These are phyloP conservation scores for Hermaeophaga mercurialis DNA, from an alignment of 2,888 invertebrate species.

Conservation along the genomic window DNA sequence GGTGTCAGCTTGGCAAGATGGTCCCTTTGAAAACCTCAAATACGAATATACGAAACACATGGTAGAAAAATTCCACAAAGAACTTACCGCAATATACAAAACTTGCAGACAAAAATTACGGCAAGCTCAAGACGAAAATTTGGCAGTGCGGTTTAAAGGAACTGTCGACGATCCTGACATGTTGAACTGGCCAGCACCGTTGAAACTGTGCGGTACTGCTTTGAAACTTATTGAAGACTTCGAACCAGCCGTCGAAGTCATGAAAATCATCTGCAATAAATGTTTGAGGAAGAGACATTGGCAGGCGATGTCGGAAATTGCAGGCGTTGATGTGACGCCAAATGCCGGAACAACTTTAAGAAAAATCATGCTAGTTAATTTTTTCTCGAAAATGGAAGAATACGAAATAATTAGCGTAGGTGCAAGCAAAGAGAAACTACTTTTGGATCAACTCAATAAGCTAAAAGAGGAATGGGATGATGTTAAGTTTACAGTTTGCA, in stretches of 20 bases:
- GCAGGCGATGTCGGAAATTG: slow-evolving; percentile 80
- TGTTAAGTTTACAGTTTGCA: slow-evolving; percentile 68
- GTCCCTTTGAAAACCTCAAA: slow-evolving; percentile 84
- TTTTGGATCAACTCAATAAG: slow-evolving; percentile 73
- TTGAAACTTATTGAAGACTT: slow-evolving; percentile 69
- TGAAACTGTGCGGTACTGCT: slow-evolving; percentile 73
- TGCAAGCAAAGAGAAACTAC: slow-evolving; percentile 75
- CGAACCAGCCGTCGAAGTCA: slow-evolving; percentile 78
- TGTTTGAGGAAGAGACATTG: slow-evolving; percentile 81
- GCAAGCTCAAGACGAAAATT: slow-evolving; percentile 74
- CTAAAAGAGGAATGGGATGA: slow-evolving; percentile 80
- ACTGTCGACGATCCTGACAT: slow-evolving; percentile 78
- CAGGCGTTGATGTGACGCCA: slow-evolving; percentile 70
- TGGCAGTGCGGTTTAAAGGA: slow-evolving; percentile 59
- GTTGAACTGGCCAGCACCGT: slow-evolving; percentile 78
- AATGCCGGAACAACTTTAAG: slow-evolving; percentile 75
- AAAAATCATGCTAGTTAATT: slow-evolving; percentile 74
- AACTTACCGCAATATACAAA: slow-evolving; percentile 78
- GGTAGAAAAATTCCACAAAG: slow-evolving; percentile 77
- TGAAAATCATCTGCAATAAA: slow-evolving; percentile 85
- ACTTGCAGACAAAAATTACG: slow-evolving; percentile 76
- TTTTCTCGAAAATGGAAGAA: slow-evolving; percentile 71
- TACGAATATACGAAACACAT: slow-evolving; percentile 76
- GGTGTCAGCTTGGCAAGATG: slow-evolving; percentile 88
- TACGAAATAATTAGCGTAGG: slow-evolving; percentile 81